Conservation (phyloP, 2,113 vertebrate genomes). For the Chionodraco myersi region DNA sequence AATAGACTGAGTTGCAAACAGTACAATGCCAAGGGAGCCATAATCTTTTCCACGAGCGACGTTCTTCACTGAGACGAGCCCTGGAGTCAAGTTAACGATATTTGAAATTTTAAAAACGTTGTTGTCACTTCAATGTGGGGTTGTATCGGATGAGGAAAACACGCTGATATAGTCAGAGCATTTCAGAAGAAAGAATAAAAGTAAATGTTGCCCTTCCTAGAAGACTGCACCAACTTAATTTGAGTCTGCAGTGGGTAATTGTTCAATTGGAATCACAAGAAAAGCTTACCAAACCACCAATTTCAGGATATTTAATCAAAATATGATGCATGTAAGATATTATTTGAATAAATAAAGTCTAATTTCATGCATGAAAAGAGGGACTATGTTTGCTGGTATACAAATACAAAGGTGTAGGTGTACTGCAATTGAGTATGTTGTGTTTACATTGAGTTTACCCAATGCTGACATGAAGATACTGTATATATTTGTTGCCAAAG, state of each 20-base stretch:
- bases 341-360: neutral
- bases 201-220: neutral
- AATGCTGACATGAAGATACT: neutral
- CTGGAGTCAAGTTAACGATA: neutral
- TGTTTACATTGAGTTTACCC: neutral
- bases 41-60: neutral
- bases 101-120: neutral
- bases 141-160: neutral
- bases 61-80: constrained; percentile 5
- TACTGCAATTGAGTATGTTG: no score
- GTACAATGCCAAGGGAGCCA: no score
- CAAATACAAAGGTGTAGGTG: no score
- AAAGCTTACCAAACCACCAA: neutral
- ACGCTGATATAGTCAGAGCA: neutral
- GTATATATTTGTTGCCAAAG: neutral
- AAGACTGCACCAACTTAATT: neutral
- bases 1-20: neutral
- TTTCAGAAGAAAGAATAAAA: neutral
- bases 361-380: no score
- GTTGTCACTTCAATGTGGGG: neutral
- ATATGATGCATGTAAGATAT: neutral
- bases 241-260: neutral
- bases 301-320: neutral
- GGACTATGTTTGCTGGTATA: no score
- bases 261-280: neutral